These are phyloP conservation scores for Pedicia rivosa DNA, from an alignment of 2,888 invertebrate genomes.

Conservation along the genomic window DNA sequence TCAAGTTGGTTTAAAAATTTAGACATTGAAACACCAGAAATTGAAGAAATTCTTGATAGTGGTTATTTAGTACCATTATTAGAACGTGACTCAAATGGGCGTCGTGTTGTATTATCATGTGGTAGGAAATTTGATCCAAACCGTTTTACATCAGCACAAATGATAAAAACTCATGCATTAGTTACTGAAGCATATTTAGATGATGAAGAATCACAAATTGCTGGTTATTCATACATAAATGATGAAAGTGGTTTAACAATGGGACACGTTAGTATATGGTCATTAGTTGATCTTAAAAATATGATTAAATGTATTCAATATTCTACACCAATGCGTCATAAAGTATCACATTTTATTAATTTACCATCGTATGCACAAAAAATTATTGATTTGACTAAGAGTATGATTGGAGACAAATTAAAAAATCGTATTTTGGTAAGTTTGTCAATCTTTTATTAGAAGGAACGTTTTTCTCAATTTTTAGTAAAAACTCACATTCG, in stretches of 20 bases:
- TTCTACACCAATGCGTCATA: slow-evolving; percentile 82
- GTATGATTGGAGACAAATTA: slow-evolving; percentile 69
- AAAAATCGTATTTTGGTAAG: slow-evolving; percentile 64
- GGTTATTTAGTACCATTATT: slow-evolving; percentile 63
- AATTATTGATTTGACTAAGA: slow-evolving; percentile 67
- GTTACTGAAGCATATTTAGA: slow-evolving; percentile 73
- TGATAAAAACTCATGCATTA: slow-evolving; percentile 72
- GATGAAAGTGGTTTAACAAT: slow-evolving; percentile 71
- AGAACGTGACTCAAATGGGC: slow-evolving; percentile 57
- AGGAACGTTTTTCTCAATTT: no score
- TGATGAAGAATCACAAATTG: slow-evolving; percentile 67
- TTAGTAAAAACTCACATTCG: no score
- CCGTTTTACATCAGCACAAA: slow-evolving; percentile 61
- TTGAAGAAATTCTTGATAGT: slow-evolving; percentile 63
- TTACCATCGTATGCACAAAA: slow-evolving; percentile 67
- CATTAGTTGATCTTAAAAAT: slow-evolving; percentile 57
- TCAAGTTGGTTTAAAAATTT: slow-evolving; percentile 75
- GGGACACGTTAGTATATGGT: slow-evolving; percentile 72
- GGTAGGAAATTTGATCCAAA: slow-evolving; percentile 68
- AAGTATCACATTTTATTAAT: slow-evolving; percentile 74
- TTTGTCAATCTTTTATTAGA: no score
- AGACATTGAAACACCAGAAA: slow-evolving; percentile 60
- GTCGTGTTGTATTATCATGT: slow-evolving; percentile 61
- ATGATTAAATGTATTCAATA: slow-evolving; percentile 67
- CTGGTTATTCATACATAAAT: slow-evolving; percentile 71